Percentiles rank a stretch among this genome's conserved stretches.
These are phyloP conservation scores for Hippocampus mohnikei DNA, from an alignment of 2,113 vertebrate species.

Conservation along the genomic window DNA sequence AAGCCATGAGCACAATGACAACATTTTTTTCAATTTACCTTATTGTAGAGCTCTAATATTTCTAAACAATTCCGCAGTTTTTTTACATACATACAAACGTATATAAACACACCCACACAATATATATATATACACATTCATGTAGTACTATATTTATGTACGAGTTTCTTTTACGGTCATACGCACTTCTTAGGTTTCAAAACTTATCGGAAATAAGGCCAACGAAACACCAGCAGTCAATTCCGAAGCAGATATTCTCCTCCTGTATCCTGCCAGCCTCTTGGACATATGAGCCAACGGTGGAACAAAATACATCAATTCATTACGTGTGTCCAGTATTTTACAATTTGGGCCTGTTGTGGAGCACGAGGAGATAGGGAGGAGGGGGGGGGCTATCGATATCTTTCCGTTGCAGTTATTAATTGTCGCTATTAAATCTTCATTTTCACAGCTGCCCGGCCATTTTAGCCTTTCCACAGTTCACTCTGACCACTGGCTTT, in stretches of 20 bases:
- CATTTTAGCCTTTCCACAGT: constrained; percentile 55
- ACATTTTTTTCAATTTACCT: too few species aligned
- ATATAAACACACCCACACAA: too few species aligned
- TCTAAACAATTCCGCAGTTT: too few species aligned
- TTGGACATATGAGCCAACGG: constrained; percentile 46
- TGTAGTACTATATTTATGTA: too few species aligned
- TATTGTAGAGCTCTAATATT: too few species aligned
- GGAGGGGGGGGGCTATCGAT: constrained; percentile 50
- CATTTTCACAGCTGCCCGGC: constrained; percentile 69
- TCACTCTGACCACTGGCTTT: constrained; percentile 65
- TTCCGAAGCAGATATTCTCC: constrained; percentile 2
- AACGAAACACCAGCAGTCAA: not conserved
- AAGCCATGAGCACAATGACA: too few species aligned
- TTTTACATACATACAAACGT: too few species aligned
- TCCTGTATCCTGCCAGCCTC: constrained; percentile 26
- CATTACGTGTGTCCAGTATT: constrained; percentile 50
- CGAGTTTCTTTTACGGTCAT: too few species aligned
- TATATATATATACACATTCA: too few species aligned
- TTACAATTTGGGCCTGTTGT: constrained; percentile 36
- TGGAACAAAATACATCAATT: constrained; percentile 66
- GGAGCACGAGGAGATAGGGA: constrained; percentile 2
- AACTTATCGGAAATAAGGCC: constrained; percentile 3
- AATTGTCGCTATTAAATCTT: constrained; percentile 72
- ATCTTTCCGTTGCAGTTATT: constrained; percentile 67
- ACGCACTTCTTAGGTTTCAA: too few species aligned